Base-by-base conservation (phyloP, 2,888 invertebrate species). In the Brachypterus glaber region DNA sequence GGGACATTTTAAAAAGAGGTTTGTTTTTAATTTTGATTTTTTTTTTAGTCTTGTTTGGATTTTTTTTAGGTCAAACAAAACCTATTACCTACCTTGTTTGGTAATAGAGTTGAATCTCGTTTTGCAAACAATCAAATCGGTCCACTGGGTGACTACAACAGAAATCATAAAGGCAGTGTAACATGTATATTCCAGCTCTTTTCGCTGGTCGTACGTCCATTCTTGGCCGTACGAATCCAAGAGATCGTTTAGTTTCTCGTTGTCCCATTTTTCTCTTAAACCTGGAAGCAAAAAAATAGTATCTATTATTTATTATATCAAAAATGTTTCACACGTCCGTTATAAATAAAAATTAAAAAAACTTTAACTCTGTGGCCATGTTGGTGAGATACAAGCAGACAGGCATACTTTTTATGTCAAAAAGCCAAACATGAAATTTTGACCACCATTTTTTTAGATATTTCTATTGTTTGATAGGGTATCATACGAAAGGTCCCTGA, bases 111-210 rank as follows among this genome's bases (percentile, higher is more conserved):
- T 77, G 47, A 82, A 71, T 45, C 84, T 71, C 1, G 85, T 86
- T 63, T 87, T 87, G 61, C 86, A 85, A 51, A 86, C 80, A 49
- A 86, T 78, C 40, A 82, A 73, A 64, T 87, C 84, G 14, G 83
- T 77, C 71, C 82, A 78, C 63, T 87, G 86, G 29, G 81, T 81
- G 55, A 82, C 74, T 21, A 88, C 87, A 39, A 87, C 77, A 3
- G 85, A 76, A 3, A 84, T 79, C 60, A 88, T 87, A 65, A 85
- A 88, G 13, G 85, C 82, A 0, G 88, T 86, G 60, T 87, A 84
- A 42, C 87, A 84, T 37, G 79, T 81, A 57, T 76, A 79, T 59
- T 88, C 86, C 7, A 88, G 59, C 37, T 67, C 67, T 60, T 86
- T 87, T 41, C 88, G 72, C 44, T 81, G 78, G 2, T 62, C 53